These are phyloP conservation scores for Cylloceria caligata DNA, from an alignment of 2,888 invertebrate genomes.

Conservation along the genomic window DNA sequence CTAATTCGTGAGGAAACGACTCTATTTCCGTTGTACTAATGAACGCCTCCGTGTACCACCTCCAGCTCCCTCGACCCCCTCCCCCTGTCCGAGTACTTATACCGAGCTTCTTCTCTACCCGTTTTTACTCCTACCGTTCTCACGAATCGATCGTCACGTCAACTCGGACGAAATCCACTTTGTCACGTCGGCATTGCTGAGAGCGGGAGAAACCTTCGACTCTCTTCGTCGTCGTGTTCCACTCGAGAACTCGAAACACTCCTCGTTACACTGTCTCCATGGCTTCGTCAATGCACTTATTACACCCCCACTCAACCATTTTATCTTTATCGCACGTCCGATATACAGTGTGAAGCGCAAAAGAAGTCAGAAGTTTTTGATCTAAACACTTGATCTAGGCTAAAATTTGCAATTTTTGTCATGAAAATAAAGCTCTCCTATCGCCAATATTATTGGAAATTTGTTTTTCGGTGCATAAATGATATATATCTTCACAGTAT, in stretches of 20 bases:
- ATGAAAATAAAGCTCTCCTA: background rate
- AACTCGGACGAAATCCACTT: slow-evolving; percentile 45
- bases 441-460: background rate
- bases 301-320: slow-evolving; percentile 9
- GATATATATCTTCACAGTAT: too few species aligned
- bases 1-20: slow-evolving; percentile 35
- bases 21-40: slow-evolving; percentile 51
- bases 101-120: slow-evolving; percentile 13
- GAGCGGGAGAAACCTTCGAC: slow-evolving; percentile 52
- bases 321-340: background rate
- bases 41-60: slow-evolving; percentile 19
- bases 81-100: slow-evolving; percentile 5
- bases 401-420: background rate
- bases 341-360: background rate
- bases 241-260: slow-evolving; percentile 26
- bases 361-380: background rate
- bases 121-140: slow-evolving; percentile 28
- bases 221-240: slow-evolving; percentile 11
- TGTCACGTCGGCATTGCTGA: slow-evolving; percentile 46
- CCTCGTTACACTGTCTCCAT: background rate
- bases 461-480: background rate
- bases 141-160: slow-evolving; percentile 46
- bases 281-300: slow-evolving; percentile 12
- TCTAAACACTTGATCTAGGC: background rate
- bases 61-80: background rate